Percentiles rank a stretch among this genome's conserved stretches.
phyloP scores from a whole-genome alignment of 2,888 invertebrate species.

The Venustoraphidia nigricollis region DNA sequence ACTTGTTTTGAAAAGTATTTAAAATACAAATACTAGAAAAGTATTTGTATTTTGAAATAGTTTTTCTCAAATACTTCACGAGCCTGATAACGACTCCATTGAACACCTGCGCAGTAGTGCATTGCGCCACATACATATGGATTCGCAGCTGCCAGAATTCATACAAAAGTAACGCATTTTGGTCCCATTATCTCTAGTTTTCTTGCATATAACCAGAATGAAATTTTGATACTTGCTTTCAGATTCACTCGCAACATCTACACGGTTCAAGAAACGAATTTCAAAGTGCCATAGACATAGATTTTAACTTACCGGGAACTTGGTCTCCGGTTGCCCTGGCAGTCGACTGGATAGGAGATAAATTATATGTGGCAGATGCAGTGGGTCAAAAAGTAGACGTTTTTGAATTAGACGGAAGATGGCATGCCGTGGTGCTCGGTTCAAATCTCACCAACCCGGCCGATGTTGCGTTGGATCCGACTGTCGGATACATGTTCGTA shows the following conservation, averaged over 20 bases:
- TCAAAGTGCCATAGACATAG: conserved; percentile 34
- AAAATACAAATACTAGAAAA: too few relatives aligned
- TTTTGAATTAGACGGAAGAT: conserved; percentile 72
- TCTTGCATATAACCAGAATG: neutral
- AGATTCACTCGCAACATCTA: conserved; percentile 46
- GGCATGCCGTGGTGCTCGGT: conserved; percentile 82
- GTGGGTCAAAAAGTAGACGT: conserved; percentile 90
- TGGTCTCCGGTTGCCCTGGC: conserved; percentile 86
- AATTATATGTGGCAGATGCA: conserved; percentile 87
- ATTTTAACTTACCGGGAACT: conserved; percentile 63
- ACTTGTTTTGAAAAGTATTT: too few relatives aligned
- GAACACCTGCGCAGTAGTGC: too few relatives aligned
- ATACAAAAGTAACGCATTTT: too few relatives aligned
- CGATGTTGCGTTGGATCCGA: conserved; percentile 87
- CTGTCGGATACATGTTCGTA: conserved; percentile 73
- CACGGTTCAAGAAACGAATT: conserved; percentile 28
- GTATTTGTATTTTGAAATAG: too few relatives aligned
- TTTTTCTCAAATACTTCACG: too few relatives aligned
- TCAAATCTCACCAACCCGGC: conserved; percentile 82
- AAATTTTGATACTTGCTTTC: conserved; percentile 11
- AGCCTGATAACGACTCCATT: too few relatives aligned
- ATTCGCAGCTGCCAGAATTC: too few relatives aligned
- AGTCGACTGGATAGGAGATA: conserved; percentile 94
- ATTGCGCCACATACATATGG: too few relatives aligned
- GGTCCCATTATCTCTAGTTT: too few relatives aligned